These are phyloP conservation scores for Perizoma affinitatum DNA, from an alignment of 2,888 invertebrate genomes.

Conservation along the genomic window DNA sequence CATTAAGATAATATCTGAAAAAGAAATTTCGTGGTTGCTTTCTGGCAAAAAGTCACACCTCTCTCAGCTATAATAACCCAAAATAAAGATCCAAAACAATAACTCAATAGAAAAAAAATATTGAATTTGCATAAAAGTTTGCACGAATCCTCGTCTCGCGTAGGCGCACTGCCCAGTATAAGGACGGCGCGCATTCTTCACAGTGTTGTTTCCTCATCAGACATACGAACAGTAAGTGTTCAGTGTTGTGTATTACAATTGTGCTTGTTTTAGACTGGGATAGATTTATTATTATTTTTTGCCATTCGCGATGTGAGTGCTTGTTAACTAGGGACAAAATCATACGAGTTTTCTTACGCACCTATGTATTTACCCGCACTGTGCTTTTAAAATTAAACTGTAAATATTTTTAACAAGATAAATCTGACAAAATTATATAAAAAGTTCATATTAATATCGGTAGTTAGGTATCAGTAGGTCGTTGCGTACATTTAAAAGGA, in stretches of 20 bases:
- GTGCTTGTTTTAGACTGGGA: constrained; percentile 13
- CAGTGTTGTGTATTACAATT: constrained; percentile 38
- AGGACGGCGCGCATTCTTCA: constrained; percentile 54
- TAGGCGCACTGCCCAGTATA: constrained; percentile 71
- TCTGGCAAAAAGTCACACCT: too few relatives aligned
- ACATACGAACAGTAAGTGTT: constrained; percentile 69
- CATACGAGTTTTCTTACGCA: too few relatives aligned
- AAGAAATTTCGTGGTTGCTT: too few relatives aligned
- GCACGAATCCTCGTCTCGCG: constrained; percentile 45
- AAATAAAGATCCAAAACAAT: constrained; percentile 11
- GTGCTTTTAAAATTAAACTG: too few relatives aligned
- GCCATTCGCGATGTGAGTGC: background rate
- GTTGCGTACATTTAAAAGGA: too few relatives aligned
- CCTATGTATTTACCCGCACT: too few relatives aligned
- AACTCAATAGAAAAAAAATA: constrained; percentile 13
- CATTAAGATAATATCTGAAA: too few relatives aligned
- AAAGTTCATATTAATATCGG: too few relatives aligned
- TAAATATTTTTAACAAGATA: too few relatives aligned
- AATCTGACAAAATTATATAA: too few relatives aligned
- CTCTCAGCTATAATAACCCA: background rate
- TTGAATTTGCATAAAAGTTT: constrained; percentile 36
- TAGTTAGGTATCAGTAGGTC: too few relatives aligned
- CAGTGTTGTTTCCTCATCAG: constrained; percentile 65
- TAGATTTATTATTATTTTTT: background rate
- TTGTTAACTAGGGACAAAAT: too few relatives aligned